Evolutionary conservation across 2,888 invertebrate species (phyloP).

Genomic region (Lottia gigantea): DNA sequence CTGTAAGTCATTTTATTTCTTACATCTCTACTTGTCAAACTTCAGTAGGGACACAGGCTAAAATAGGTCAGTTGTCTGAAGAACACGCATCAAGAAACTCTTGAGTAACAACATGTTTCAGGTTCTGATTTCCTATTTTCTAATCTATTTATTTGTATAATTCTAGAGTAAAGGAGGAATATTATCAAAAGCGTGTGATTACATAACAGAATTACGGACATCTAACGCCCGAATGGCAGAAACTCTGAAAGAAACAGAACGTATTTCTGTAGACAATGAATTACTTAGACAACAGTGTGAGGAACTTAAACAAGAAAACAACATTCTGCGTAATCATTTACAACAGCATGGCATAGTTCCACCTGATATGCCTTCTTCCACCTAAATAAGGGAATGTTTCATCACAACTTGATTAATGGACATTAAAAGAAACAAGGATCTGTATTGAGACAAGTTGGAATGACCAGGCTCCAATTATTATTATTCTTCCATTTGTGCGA

Average conservation of each 20-base stretch:
- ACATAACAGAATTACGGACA: conserved; percentile 85
- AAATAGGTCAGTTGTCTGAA: no score
- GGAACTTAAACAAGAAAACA: conserved; percentile 82
- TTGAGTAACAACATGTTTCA: no score
- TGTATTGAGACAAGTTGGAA: no score
- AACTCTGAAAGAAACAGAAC: conserved; percentile 78
- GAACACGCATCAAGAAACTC: no score
- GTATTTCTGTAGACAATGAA: conserved; percentile 78
- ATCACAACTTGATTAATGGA: no score
- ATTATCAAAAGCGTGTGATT: conserved; percentile 93
- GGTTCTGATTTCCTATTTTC: no score
- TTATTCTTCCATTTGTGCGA: no score
- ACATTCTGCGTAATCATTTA: conserved; percentile 75
- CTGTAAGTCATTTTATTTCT: conserved; percentile 64
- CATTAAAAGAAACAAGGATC: no score
- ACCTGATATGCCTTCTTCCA: conserved; percentile 33
- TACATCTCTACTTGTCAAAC: no score
- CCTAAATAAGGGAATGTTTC: background rate
- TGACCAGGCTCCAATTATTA: no score
- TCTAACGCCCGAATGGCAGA: conserved; percentile 80
- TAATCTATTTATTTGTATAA: conserved; percentile 20
- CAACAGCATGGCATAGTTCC: conserved; percentile 75
- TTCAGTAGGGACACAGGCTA: no score
- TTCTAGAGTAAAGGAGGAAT: conserved; percentile 92
- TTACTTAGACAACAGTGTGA: conserved; percentile 79